Percentiles rank a stretch among this genome's conserved stretches.
Evolutionary conservation across 2,888 invertebrate genomes (phyloP).

Genomic region (Hetaerina titia): DNA sequence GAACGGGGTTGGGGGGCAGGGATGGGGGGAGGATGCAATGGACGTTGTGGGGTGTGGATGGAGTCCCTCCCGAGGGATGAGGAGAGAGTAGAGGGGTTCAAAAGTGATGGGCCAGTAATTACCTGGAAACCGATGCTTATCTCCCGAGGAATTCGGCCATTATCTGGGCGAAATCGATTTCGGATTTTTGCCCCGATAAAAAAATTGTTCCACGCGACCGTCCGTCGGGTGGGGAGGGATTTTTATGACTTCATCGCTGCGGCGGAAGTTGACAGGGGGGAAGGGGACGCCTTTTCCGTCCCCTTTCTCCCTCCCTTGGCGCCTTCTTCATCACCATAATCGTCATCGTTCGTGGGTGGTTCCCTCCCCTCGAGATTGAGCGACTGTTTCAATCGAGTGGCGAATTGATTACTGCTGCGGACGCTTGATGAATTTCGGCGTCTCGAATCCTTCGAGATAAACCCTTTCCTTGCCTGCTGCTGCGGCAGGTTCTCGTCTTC

Average conservation of each 20-base stretch:
- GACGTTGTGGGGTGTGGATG: neutral
- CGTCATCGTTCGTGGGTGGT: too few species aligned
- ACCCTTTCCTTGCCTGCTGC: too few species aligned
- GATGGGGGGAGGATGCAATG: neutral
- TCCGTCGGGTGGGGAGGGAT: neutral
- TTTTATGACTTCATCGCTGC: neutral
- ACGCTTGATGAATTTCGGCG: neutral
- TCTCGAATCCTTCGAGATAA: neutral
- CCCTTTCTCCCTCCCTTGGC: neutral
- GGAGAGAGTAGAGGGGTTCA: neutral
- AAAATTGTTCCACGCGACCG: slow-evolving; percentile 9
- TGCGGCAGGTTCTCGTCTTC: too few species aligned
- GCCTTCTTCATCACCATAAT: neutral
- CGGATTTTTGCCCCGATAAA: neutral
- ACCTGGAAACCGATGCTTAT: slow-evolving; percentile 48
- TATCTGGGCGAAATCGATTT: slow-evolving; percentile 61
- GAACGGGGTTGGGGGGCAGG: neutral
- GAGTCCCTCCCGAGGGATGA: neutral
- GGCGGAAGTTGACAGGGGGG: neutral
- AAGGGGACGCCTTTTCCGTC: too few species aligned
- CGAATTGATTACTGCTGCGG: neutral
- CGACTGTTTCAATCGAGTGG: neutral
- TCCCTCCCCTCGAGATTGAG: neutral
- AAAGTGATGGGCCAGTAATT: neutral
- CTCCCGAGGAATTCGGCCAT: slow-evolving; percentile 52